phyloP scores from a whole-genome alignment of 2,797 vertebrate genomes.

The Melanotaenia trifasciata region DNA sequence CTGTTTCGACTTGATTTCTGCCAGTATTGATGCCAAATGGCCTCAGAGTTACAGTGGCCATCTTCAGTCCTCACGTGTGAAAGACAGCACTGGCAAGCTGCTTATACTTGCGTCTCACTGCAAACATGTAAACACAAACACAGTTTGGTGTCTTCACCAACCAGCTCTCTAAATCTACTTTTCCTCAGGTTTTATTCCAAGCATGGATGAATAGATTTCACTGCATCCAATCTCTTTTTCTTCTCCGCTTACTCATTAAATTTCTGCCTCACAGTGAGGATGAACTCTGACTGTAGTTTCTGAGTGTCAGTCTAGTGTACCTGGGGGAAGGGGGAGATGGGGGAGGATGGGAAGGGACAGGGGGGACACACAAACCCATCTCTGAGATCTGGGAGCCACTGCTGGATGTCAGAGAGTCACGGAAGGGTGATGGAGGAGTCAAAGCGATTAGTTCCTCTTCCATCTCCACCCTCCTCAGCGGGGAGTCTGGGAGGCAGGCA shows the following conservation, averaged over 20 bases:
- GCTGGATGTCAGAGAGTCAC: conserved; percentile 93
- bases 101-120: conserved; percentile 60
- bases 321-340: conserved; percentile 89
- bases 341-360: conserved; percentile 71
- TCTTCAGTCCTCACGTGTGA: conserved; percentile 26
- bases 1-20: conserved; percentile 38
- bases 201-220: conserved; percentile 35
- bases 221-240: conserved; percentile 30
- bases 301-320: conserved; percentile 92
- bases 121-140: conserved; percentile 85
- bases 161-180: conserved; percentile 30
- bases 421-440: conserved; percentile 97
- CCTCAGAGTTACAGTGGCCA: conserved; percentile 30
- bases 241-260: conserved; percentile 13
- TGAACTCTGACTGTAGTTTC: conserved; percentile 99
- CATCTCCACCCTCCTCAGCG: conserved; percentile 86
- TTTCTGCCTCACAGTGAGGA: conserved; percentile 91
- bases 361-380: conserved; percentile 82
- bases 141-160: conserved; percentile 58
- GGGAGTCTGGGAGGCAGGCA: conserved; percentile 83
- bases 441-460: conserved; percentile 96
- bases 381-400: conserved; percentile 91
- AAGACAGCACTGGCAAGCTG: conserved; percentile 49
- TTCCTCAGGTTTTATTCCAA: conserved; percentile 32
- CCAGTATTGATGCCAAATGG: conserved; percentile 43